Percentiles rank a stretch among this genome's conserved stretches.
Conservation (phyloP, 2,113 vertebrate species). For the Eudyptes chrysolophus region DNA sequence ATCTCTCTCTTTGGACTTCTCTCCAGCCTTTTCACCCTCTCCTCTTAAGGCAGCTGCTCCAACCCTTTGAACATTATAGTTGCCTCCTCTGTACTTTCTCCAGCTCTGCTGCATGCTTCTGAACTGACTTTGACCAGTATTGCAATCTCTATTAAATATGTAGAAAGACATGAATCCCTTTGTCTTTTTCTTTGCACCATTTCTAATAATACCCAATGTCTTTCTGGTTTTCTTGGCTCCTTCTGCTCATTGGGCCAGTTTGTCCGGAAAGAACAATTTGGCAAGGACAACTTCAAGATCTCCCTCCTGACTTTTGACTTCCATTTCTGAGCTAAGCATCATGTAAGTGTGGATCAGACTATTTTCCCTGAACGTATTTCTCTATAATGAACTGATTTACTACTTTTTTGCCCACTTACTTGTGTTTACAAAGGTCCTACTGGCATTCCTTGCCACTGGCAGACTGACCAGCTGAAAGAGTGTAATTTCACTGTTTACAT, state of each 20-base stretch:
- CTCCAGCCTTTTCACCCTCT: background rate
- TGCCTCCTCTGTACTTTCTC: background rate
- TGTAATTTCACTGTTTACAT: background rate
- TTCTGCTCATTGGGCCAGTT: rapidly evolving
- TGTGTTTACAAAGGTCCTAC: background rate
- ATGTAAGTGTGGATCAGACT: background rate
- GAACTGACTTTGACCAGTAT: background rate
- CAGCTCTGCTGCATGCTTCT: background rate
- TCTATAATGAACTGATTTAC: background rate
- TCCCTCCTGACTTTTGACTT: background rate
- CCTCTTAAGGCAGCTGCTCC: background rate
- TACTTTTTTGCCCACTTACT: background rate
- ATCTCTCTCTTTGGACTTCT: background rate
- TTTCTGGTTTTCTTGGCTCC: background rate
- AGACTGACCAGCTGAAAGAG: background rate
- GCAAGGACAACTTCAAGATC: background rate
- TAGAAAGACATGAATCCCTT: background rate
- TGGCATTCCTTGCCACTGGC: background rate
- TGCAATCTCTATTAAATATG: background rate
- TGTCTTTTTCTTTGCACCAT: rapidly evolving
- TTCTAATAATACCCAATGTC: background rate
- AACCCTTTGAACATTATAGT: background rate
- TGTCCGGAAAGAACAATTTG: background rate
- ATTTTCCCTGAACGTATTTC: background rate
- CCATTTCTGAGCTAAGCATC: background rate